phyloP scores from a whole-genome alignment of 2,888 invertebrate species.

The Stratiomys singularior region DNA sequence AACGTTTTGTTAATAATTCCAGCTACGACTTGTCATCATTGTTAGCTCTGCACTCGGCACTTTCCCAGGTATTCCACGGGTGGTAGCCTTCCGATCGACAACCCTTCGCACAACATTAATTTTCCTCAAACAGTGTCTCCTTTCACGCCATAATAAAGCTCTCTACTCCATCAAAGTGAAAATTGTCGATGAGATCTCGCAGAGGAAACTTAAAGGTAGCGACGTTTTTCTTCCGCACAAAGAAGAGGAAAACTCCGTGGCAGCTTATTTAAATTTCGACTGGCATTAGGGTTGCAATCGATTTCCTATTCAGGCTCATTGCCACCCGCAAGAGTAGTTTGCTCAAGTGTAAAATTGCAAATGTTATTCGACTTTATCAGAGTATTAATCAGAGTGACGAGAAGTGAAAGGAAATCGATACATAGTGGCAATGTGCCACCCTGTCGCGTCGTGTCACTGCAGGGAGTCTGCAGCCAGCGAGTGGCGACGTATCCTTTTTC shows the following conservation, averaged over 20 bases:
- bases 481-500: neutral
- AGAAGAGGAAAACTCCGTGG: neutral
- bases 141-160: neutral
- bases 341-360: conserved; percentile 42
- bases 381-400: conserved; percentile 27
- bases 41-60: neutral
- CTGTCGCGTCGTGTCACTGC: neutral
- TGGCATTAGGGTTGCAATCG: conserved; percentile 6
- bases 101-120: neutral
- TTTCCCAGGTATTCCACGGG: neutral
- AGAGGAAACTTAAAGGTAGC: neutral
- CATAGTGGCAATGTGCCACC: conserved; percentile 11
- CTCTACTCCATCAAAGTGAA: neutral
- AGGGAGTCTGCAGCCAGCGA: neutral
- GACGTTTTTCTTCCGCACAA: neutral
- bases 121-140: neutral
- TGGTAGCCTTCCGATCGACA: neutral
- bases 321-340: conserved; percentile 24
- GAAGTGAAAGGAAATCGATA: conserved; percentile 32
- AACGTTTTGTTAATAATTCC: neutral
- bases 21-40: neutral
- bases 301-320: conserved; percentile 13
- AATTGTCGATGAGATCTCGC: neutral
- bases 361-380: conserved; percentile 35
- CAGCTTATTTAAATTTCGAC: conserved; percentile 17